These are phyloP conservation scores for Odocoileus hemionus DNA, from an alignment of 2,113 vertebrate species.

Conservation along the genomic window DNA sequence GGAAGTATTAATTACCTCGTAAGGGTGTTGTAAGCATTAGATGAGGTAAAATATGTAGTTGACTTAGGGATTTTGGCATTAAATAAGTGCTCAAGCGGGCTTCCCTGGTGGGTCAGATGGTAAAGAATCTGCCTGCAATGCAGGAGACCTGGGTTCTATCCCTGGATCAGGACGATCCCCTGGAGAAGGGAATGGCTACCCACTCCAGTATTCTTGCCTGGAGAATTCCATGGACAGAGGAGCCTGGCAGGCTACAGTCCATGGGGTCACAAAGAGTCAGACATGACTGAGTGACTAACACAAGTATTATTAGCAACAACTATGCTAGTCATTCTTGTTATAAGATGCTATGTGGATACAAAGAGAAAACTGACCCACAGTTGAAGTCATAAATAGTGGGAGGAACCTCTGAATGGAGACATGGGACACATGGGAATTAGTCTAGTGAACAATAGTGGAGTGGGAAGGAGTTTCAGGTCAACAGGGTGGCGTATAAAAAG, in stretches of 20 bases:
- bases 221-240: not conserved
- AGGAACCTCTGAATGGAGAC: not conserved
- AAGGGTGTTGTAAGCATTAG: not conserved
- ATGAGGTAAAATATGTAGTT: not conserved
- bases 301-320: not conserved
- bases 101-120: not conserved
- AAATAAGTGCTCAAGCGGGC: not conserved
- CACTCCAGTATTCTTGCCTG: not conserved
- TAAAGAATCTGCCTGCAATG: not conserved
- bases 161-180: not conserved
- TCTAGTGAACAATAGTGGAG: not conserved
- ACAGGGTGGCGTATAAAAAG: not conserved
- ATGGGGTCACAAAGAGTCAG: not conserved
- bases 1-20: not conserved
- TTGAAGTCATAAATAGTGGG: not conserved
- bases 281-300: not conserved
- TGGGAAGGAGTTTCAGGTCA: not conserved
- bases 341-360: not conserved
- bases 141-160: not conserved
- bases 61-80: not conserved
- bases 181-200: not conserved
- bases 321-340: not conserved
- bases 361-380: not conserved
- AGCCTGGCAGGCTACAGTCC: not conserved
- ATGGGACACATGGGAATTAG: not conserved